A percentile compares a stretch with the other conserved stretches of the same genome.
phyloP scores from a whole-genome alignment of 2,888 invertebrate species.

The Catocala nupta region DNA sequence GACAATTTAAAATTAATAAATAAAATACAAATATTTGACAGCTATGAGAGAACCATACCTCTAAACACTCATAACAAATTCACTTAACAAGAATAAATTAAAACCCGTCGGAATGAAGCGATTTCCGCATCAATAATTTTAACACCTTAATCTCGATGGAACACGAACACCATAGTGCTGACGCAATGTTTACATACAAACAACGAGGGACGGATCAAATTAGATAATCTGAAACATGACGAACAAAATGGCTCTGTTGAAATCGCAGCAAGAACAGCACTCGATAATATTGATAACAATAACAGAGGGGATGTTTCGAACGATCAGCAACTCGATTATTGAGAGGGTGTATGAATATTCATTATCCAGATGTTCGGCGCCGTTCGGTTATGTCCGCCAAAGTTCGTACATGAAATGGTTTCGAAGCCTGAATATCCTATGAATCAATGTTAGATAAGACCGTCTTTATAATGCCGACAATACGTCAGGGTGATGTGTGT shows the following conservation, averaged over 20 bases:
- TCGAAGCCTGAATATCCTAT: slow-evolving; percentile 50
- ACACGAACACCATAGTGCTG: slow-evolving; percentile 17
- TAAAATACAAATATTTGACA: too few species aligned
- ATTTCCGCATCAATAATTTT: slow-evolving; percentile 37
- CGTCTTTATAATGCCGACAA: slow-evolving; percentile 46
- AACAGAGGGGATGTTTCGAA: slow-evolving; percentile 55
- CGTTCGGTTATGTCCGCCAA: slow-evolving; percentile 41
- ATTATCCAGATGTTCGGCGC: slow-evolving; percentile 65
- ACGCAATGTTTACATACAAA: slow-evolving; percentile 25
- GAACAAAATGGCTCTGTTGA: slow-evolving; percentile 13
- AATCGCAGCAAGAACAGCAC: slow-evolving; percentile 44
- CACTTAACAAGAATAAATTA: slow-evolving; percentile 34
- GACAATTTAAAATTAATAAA: too few species aligned
- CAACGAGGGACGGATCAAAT: slow-evolving; percentile 22
- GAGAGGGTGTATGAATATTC: slow-evolving; percentile 69
- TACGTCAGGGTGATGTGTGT: slow-evolving; percentile 26
- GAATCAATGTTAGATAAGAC: slow-evolving; percentile 53
- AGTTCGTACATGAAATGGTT: slow-evolving; percentile 27
- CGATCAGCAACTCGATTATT: slow-evolving; percentile 67
- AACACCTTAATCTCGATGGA: slow-evolving; percentile 38
- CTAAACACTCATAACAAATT: slow-evolving; percentile 16
- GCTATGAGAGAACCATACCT: background rate
- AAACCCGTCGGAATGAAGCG: slow-evolving; percentile 27
- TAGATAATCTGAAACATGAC: slow-evolving; percentile 33
- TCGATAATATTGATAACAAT: slow-evolving; percentile 52